These are phyloP conservation scores for Mya arenaria DNA, from an alignment of 1,140 invertebrate species.

Conservation along the genomic window DNA sequence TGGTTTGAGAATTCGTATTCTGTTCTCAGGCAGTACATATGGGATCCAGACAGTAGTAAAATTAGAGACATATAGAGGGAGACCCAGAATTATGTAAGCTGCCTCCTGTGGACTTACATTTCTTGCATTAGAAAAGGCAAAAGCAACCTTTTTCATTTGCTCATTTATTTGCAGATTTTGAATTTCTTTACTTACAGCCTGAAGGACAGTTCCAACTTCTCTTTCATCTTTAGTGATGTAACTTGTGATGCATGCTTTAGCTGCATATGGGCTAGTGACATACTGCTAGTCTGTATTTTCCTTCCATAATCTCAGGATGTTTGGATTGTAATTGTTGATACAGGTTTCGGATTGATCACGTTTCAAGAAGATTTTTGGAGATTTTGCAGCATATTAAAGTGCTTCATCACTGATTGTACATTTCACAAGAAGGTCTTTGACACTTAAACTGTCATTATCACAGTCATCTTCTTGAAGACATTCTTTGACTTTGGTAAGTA, in stretches of 20 bases:
- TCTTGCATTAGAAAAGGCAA: constrained; percentile 39
- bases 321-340: constrained; percentile 46
- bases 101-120: constrained; percentile 50
- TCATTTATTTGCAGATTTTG: constrained; percentile 33
- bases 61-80: constrained; percentile 37
- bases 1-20: constrained; percentile 41
- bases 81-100: constrained; percentile 26
- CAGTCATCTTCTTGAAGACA: constrained; percentile 33
- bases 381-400: constrained; percentile 31
- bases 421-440: constrained; percentile 26
- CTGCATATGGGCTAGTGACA: constrained; percentile 52
- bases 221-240: constrained; percentile 48
- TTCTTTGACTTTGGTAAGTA: constrained; percentile 34
- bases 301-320: constrained; percentile 35
- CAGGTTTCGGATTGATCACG: constrained; percentile 20
- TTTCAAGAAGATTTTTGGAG: constrained; percentile 42
- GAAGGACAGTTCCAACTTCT: constrained; percentile 45
- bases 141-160: constrained; percentile 43
- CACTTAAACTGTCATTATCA: constrained; percentile 20
- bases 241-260: constrained; percentile 28
- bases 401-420: constrained; percentile 20
- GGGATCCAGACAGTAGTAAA: constrained; percentile 40
- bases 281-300: constrained; percentile 53
- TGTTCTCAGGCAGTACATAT: constrained; percentile 44
- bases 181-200: constrained; percentile 46